phyloP scores from a whole-genome alignment of 2,113 vertebrate species.

The Vombatus ursinus region DNA sequence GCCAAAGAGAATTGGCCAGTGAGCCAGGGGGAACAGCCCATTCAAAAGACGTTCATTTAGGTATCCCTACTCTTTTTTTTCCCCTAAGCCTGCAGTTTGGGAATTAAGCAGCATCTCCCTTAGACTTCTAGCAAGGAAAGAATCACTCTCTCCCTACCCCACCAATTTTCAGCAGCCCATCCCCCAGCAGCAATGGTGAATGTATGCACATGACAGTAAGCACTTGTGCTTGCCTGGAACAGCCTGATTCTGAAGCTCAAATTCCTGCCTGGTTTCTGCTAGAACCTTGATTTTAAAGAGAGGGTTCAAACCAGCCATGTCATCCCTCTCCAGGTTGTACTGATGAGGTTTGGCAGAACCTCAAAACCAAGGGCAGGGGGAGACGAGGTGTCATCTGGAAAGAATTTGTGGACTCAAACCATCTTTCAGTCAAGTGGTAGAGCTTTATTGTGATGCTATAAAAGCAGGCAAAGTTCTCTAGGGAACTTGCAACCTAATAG shows the following conservation, averaged over 20 bases:
- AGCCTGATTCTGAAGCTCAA: background rate
- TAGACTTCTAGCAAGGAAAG: background rate
- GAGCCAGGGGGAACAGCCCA: background rate
- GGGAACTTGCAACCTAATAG: too few relatives aligned
- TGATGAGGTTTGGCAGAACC: background rate
- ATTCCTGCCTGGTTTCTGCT: background rate
- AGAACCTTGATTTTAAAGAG: background rate
- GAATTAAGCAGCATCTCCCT: background rate
- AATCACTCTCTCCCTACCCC: background rate
- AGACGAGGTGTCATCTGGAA: too few relatives aligned
- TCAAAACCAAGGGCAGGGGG: too few relatives aligned
- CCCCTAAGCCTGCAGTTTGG: background rate
- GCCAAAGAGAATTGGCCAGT: background rate
- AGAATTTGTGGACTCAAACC: too few relatives aligned
- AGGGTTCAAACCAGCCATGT: background rate
- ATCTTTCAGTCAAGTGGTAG: too few relatives aligned
- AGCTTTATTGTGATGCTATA: too few relatives aligned
- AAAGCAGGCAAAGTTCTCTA: too few relatives aligned
- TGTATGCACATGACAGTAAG: background rate
- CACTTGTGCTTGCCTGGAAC: rapidly evolving
- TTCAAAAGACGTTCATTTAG: background rate
- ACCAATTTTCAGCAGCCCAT: background rate
- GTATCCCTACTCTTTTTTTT: background rate
- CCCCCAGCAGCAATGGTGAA: background rate
- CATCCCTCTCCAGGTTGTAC: background rate